Base-by-base conservation (phyloP, 1,140 invertebrate species). In the Bombus fervidus region DNA sequence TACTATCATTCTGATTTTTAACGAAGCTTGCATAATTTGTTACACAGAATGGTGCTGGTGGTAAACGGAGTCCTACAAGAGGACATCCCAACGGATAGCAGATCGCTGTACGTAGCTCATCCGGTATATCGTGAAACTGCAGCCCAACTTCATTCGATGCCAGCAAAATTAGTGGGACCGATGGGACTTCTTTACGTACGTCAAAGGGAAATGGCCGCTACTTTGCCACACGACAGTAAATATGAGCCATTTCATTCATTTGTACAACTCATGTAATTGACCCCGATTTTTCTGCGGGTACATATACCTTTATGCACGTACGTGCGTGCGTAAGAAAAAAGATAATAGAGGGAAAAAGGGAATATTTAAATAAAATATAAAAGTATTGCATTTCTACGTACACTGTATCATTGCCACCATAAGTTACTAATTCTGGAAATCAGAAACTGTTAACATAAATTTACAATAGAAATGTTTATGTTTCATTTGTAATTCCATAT, bases 201-300 rank as follows among this genome's bases (percentile, higher is more conserved):
- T 71, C 98, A 99, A 93, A 95, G 98, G 92, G 98, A 99, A 95
- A 96, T 98, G 95, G 98, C 98, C 18, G 98, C 97, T 25, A 98
- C 98, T 9, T 96, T 97, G 69, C 98, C 98, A 39, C 97, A 98
- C 93, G 98, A 99, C 95, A 99, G 98, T 98, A 93, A 96, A 97
- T 97, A 83, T 62, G 12, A 62, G 18, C 18, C 28, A 79, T 66
- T 72, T 15, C 22, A 66, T 66, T 28, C 34, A 28, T 68, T 25
- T 28, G 18, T 71, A 15, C 12, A 3, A 8, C 34, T 37, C 4
- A 10, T 39, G 34, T 34, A 66, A 57, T 74, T 31, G 34, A 76
- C 25, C 22, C 6, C 2, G 4, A 31, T 47, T 31, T 34, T 74
- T 25, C 15, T 68, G 9, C 25, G 18, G 18, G 18, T 53, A 53